A percentile compares a stretch with the other conserved stretches of the same genome.
Evolutionary conservation across 1,140 invertebrate species (phyloP).

Genomic region (Battus philenor): DNA sequence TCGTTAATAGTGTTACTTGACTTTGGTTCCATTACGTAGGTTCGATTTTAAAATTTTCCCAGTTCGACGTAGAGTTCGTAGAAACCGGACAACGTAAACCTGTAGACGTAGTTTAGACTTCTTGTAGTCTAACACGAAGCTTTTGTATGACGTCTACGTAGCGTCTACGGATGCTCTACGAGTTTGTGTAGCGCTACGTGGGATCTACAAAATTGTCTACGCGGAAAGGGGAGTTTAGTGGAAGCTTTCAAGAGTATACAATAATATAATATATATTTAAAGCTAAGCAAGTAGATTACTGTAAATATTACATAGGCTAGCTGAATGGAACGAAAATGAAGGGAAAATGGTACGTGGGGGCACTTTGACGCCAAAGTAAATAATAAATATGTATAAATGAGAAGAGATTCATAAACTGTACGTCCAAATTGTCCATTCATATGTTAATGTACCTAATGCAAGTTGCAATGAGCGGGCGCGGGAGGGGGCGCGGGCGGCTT

Average conservation of each 20-base stretch:
- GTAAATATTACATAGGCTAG: slow-evolving; percentile 61
- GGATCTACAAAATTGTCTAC: neutral
- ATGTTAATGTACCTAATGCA: slow-evolving; percentile 73
- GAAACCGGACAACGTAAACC: too few relatives aligned
- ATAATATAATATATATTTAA: slow-evolving; percentile 44
- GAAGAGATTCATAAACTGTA: slow-evolving; percentile 70
- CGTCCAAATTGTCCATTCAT: slow-evolving; percentile 74
- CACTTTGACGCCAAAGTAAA: slow-evolving; percentile 59
- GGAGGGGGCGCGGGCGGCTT: slow-evolving; percentile 39
- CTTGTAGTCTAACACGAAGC: too few relatives aligned
- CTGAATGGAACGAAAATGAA: slow-evolving; percentile 71
- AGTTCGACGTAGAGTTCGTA: slow-evolving; percentile 7
- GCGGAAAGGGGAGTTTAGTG: slow-evolving; percentile 16
- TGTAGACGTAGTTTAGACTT: too few relatives aligned
- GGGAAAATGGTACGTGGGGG: slow-evolving; percentile 45
- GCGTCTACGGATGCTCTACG: too few relatives aligned
- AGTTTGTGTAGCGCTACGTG: neutral
- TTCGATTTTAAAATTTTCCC: slow-evolving; percentile 8
- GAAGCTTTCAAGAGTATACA: slow-evolving; percentile 39
- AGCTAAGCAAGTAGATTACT: slow-evolving; percentile 35
- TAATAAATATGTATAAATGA: slow-evolving; percentile 23
- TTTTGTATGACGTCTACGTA: too few relatives aligned
- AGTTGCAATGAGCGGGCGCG: slow-evolving; percentile 66
- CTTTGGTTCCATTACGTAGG: slow-evolving; percentile 65
- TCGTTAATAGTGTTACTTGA: slow-evolving; percentile 47